These are phyloP conservation scores for Anolis carolinensis DNA, from an alignment of 2,113 vertebrate species.

Conservation along the genomic window DNA sequence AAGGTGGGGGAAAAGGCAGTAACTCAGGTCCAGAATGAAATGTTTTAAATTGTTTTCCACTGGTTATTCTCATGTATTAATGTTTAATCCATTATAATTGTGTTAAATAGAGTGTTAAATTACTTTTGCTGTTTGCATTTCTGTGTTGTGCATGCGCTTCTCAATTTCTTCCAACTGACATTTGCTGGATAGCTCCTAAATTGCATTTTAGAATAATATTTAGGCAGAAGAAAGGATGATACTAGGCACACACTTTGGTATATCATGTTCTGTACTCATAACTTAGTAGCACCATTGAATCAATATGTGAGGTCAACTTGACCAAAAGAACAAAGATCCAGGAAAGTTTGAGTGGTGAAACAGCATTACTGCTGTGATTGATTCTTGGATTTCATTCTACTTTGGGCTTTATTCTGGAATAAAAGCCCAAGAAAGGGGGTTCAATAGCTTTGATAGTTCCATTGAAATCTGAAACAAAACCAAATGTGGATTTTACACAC, in stretches of 20 bases:
- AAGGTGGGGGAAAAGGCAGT: background rate
- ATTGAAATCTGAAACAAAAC: too few species aligned
- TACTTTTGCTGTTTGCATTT: conserved; percentile 15
- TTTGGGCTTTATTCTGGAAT: too few species aligned
- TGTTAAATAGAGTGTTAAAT: conserved; percentile 24
- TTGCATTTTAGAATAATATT: conserved; percentile 25
- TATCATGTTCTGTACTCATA: conserved; percentile 8
- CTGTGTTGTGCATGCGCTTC: background rate
- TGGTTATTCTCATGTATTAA: conserved; percentile 16
- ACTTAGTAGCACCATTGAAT: background rate
- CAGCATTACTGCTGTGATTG: too few species aligned
- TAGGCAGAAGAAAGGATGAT: background rate
- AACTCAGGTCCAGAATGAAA: background rate
- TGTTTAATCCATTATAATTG: conserved; percentile 21
- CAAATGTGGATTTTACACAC: too few species aligned
- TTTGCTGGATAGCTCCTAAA: background rate
- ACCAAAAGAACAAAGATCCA: background rate
- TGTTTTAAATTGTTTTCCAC: background rate
- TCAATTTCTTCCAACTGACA: background rate
- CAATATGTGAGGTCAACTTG: background rate
- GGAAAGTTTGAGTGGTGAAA: too few species aligned
- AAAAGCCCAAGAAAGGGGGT: too few species aligned
- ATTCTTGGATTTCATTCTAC: too few species aligned
- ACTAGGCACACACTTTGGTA: background rate
- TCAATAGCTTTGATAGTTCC: too few species aligned